Evolutionary conservation across 2,888 invertebrate genomes (phyloP).

Genomic region (Drosophila buzzatii): DNA sequence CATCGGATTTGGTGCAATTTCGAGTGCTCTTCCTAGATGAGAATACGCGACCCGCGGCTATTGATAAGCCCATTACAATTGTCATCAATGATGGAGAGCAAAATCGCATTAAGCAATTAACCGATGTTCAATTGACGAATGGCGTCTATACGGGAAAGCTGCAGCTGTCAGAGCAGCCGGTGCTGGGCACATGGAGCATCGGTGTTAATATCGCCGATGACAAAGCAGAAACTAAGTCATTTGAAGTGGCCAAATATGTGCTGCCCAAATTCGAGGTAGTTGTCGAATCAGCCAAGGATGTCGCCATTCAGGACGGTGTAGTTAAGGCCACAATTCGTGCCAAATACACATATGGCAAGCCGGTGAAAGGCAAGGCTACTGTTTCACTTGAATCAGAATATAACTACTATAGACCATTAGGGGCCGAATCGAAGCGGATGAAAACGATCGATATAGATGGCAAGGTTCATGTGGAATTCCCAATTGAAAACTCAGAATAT

Average conservation of each 20-base stretch:
- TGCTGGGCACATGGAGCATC: slow-evolving; percentile 95
- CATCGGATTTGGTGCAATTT: slow-evolving; percentile 93
- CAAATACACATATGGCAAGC: slow-evolving; percentile 94
- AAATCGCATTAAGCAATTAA: slow-evolving; percentile 94
- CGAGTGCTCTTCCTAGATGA: slow-evolving; percentile 89
- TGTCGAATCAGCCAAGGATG: slow-evolving; percentile 92
- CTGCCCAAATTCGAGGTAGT: slow-evolving; percentile 96
- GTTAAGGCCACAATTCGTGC: slow-evolving; percentile 92
- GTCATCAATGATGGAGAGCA: slow-evolving; percentile 88
- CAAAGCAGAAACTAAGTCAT: slow-evolving; percentile 55
- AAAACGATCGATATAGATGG: slow-evolving; percentile 90
- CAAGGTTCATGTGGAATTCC: slow-evolving; percentile 90
- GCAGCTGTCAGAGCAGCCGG: slow-evolving; percentile 92
- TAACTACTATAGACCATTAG: slow-evolving; percentile 35
- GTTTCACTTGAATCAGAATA: slow-evolving; percentile 86
- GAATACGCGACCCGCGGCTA: slow-evolving; percentile 88
- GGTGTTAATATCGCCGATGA: slow-evolving; percentile 87
- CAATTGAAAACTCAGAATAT: slow-evolving; percentile 88
- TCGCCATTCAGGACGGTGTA: slow-evolving; percentile 92
- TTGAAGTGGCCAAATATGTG: slow-evolving; percentile 94
- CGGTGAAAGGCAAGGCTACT: slow-evolving; percentile 94
- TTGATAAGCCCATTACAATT: slow-evolving; percentile 79
- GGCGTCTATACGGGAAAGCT: slow-evolving; percentile 93
- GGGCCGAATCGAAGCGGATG: slow-evolving; percentile 84
- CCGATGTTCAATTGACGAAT: slow-evolving; percentile 88